Conservation (phyloP, 1,140 invertebrate species). For the Brachionus plicatilis region DNA sequence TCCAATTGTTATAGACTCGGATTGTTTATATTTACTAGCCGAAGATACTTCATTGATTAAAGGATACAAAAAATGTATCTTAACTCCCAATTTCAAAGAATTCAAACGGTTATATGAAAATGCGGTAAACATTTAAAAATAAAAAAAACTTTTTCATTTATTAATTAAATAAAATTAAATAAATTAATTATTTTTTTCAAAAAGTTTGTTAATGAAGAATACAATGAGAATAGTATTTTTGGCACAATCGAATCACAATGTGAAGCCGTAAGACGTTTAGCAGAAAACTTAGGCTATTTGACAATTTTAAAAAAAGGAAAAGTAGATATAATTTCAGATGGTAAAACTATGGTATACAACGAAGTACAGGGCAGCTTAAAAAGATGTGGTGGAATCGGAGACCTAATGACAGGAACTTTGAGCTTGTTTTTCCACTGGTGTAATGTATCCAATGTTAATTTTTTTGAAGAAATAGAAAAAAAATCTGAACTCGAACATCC, state of each 20-base stretch:
- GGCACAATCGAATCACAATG: constrained; percentile 44
- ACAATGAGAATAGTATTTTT: background rate
- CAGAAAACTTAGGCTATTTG: constrained; percentile 52
- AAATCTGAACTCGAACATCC: constrained; percentile 44
- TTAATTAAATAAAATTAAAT: background rate
- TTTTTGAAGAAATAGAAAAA: constrained; percentile 46
- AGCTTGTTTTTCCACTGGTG: constrained; percentile 78
- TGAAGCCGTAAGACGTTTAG: constrained; percentile 43
- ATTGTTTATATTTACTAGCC: constrained; percentile 78
- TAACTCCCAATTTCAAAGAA: constrained; percentile 92
- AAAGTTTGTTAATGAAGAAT: constrained; percentile 14
- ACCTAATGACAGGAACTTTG: constrained; percentile 77
- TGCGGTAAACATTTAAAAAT: constrained; percentile 49
- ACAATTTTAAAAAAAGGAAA: constrained; percentile 74
- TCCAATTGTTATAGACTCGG: constrained; percentile 51
- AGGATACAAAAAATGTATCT: constrained; percentile 70
- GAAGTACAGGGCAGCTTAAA: constrained; percentile 69
- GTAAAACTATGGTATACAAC: constrained; percentile 52
- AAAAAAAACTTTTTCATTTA: background rate
- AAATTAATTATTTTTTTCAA: background rate
- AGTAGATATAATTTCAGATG: constrained; percentile 70
- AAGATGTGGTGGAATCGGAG: constrained; percentile 92
- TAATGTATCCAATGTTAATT: constrained; percentile 53
- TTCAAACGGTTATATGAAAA: constrained; percentile 69
- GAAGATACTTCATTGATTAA: constrained; percentile 69